These are phyloP conservation scores for Acomys russatus DNA, from an alignment of 2,797 vertebrate species.

Conservation along the genomic window DNA sequence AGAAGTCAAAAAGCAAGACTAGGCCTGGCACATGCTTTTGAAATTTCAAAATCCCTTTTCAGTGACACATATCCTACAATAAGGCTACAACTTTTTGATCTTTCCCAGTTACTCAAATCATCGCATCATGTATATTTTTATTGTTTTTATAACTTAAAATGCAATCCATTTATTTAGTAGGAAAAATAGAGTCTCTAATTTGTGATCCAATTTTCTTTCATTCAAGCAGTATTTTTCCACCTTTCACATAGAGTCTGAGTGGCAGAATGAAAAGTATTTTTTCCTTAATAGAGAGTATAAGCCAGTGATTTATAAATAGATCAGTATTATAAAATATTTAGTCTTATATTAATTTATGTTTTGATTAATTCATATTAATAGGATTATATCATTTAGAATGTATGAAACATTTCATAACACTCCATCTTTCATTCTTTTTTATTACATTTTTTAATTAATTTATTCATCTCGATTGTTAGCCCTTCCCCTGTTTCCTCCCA, in stretches of 20 bases:
- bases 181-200: neutral
- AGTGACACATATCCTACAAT: neutral
- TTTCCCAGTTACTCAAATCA: neutral
- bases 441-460: too few relatives aligned
- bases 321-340: conserved; percentile 38
- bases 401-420: neutral
- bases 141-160: neutral
- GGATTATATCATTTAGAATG: conserved; percentile 52
- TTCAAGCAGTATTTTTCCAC: neutral
- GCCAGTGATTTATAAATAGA: neutral
- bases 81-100: neutral
- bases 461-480: too few relatives aligned
- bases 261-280: neutral
- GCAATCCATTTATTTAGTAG: neutral
- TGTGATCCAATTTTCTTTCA: conserved; percentile 2
- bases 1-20: neutral
- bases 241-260: neutral
- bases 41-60: neutral
- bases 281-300: neutral
- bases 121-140: neutral
- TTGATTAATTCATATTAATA: conserved; percentile 35
- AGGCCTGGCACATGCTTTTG: neutral
- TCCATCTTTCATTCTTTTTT: too few relatives aligned
- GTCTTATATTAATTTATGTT: conserved; percentile 18
- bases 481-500: too few relatives aligned